Percentiles rank a stretch among this genome's conserved stretches.
phyloP scores from a whole-genome alignment of 92 coral and sea anemone genomes.

The Montipora capitata region DNA sequence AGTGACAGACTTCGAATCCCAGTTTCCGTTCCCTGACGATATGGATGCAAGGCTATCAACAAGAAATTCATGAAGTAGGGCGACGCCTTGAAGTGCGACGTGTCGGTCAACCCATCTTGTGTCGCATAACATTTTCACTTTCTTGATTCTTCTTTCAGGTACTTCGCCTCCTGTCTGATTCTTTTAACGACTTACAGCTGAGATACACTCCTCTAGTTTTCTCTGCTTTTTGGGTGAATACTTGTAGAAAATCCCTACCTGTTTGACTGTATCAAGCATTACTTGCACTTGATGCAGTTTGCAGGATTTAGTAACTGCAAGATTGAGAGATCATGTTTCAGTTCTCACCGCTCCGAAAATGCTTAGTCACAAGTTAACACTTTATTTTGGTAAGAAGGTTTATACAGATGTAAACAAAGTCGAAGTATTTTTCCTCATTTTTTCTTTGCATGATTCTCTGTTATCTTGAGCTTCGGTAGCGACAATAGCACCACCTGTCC shows the following conservation, averaged over 20 bases:
- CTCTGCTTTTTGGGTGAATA: slow-evolving; percentile 67
- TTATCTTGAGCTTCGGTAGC: not conserved
- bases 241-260: slow-evolving; percentile 60
- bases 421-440: slow-evolving; percentile 6
- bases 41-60: too few relatives aligned
- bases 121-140: too few relatives aligned
- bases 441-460: not conserved
- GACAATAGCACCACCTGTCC: not conserved
- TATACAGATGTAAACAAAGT: slow-evolving; percentile 23
- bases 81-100: too few relatives aligned
- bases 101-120: too few relatives aligned
- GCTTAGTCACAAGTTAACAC: too few relatives aligned
- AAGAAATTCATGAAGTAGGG: too few relatives aligned
- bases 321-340: slow-evolving; percentile 63
- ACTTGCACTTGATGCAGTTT: slow-evolving; percentile 55
- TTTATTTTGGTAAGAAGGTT: not conserved
- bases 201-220: slow-evolving; percentile 54
- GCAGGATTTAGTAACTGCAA: slow-evolving; percentile 56
- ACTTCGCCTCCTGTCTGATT: too few relatives aligned
- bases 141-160: too few relatives aligned
- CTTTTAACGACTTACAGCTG: too few relatives aligned
- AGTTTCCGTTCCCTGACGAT: too few relatives aligned
- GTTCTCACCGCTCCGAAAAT: too few relatives aligned
- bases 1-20: too few relatives aligned
- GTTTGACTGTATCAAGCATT: slow-evolving; percentile 70